These are phyloP conservation scores for Parazoanthus swiftii DNA, from an alignment of 92 coral and sea anemone genomes.

Conservation along the genomic window DNA sequence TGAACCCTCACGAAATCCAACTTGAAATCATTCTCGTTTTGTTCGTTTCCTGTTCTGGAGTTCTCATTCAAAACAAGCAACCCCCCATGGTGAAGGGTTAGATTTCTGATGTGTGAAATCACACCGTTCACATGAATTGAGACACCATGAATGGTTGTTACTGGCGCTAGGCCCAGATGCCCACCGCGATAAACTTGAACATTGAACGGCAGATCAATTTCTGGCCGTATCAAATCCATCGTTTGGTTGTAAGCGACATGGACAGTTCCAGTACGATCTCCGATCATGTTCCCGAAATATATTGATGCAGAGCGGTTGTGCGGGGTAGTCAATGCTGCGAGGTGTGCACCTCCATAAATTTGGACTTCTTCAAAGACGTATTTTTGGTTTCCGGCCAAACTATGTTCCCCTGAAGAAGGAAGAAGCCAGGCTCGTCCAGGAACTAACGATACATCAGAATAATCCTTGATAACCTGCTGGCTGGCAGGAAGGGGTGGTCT, in stretches of 20 bases:
- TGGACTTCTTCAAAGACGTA: conserved; percentile 74
- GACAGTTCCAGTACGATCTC: conserved; percentile 69
- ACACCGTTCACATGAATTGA: conserved; percentile 59
- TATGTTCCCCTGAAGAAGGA: conserved; percentile 62
- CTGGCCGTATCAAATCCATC: conserved; percentile 60
- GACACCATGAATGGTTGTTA: conserved; percentile 67
- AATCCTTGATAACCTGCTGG: conserved; percentile 58
- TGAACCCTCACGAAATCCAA: conserved; percentile 62
- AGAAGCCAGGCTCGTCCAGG: conserved; percentile 74
- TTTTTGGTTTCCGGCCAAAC: conserved; percentile 61
- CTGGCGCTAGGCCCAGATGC: conserved; percentile 66
- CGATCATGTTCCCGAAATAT: conserved; percentile 72
- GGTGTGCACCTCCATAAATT: conserved; percentile 64
- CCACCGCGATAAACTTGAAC: conserved; percentile 76
- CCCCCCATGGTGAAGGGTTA: conserved; percentile 69
- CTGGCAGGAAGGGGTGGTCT: conserved; percentile 54
- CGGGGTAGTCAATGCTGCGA: conserved; percentile 56
- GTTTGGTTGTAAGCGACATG: conserved; percentile 64
- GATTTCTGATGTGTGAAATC: conserved; percentile 55
- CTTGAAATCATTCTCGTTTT: conserved; percentile 59
- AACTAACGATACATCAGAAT: conserved; percentile 54
- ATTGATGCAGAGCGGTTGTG: conserved; percentile 63
- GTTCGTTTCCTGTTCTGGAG: conserved; percentile 71
- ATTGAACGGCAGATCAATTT: conserved; percentile 69
- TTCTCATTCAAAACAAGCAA: conserved; percentile 59